phyloP scores from a whole-genome alignment of 2,888 invertebrate genomes.

The Phymatocera aterrima region DNA sequence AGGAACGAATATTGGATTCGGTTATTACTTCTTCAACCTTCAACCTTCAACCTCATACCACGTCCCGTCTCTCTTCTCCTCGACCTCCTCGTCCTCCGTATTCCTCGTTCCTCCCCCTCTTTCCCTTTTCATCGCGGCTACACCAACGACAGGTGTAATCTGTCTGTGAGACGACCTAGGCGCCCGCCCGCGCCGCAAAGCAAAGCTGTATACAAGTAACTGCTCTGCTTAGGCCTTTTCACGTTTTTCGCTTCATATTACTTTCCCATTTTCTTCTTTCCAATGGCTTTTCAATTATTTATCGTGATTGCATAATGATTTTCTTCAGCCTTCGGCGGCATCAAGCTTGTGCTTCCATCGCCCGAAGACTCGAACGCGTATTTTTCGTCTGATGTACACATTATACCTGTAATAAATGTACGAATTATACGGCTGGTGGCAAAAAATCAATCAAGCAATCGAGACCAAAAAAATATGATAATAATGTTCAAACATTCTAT shows the following conservation, averaged over 20 bases:
- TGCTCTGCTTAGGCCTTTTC: slow-evolving; percentile 2
- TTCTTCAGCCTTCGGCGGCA: background rate
- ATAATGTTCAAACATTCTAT: no score
- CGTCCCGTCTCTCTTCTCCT: slow-evolving; percentile 50
- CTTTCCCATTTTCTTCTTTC: background rate
- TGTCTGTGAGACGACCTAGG: slow-evolving; percentile 34
- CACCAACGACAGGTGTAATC: slow-evolving; percentile 43
- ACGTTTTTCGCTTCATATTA: background rate
- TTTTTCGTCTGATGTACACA: background rate
- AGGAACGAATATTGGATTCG: slow-evolving; percentile 72
- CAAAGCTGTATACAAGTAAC: background rate
- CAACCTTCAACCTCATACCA: slow-evolving; percentile 60
- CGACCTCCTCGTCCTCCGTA: background rate
- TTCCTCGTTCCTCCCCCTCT: background rate
- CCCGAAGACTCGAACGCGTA: background rate
- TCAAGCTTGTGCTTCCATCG: background rate
- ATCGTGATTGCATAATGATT: background rate
- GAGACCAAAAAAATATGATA: no score
- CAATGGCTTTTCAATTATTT: slow-evolving; percentile 7
- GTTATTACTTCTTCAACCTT: slow-evolving; percentile 71
- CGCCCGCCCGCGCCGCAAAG: background rate
- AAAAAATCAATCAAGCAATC: no score
- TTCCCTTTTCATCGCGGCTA: background rate
- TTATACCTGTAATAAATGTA: no score
- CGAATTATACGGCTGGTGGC: no score